Evolutionary conservation across 2,888 invertebrate species (phyloP).

Genomic region (Zygothrica quintamaculata): DNA sequence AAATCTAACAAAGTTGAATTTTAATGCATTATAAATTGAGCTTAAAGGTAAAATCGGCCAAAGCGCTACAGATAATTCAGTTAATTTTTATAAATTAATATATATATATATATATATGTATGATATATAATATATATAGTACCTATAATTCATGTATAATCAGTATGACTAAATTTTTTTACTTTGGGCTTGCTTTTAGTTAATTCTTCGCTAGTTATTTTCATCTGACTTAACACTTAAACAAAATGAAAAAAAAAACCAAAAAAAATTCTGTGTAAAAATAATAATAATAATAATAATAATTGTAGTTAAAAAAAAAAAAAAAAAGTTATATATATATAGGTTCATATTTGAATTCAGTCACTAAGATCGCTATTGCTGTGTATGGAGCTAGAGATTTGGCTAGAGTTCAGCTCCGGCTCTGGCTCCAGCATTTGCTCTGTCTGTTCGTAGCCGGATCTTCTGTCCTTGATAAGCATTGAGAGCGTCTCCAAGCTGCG

Average conservation of each 20-base stretch:
- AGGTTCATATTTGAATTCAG: slow-evolving; percentile 77
- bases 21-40: slow-evolving; percentile 38
- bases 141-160: slow-evolving; percentile 5
- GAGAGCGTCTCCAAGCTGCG: slow-evolving; percentile 92
- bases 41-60: slow-evolving; percentile 16
- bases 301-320: no score
- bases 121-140: slow-evolving; percentile 12
- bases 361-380: slow-evolving; percentile 74
- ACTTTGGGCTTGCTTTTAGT: slow-evolving; percentile 33
- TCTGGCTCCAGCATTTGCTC: slow-evolving; percentile 4
- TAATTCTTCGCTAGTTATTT: slow-evolving; percentile 10
- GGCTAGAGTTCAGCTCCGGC: slow-evolving; percentile 16
- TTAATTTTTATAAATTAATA: slow-evolving; percentile 15
- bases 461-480: slow-evolving; percentile 86
- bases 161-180: slow-evolving; percentile 35
- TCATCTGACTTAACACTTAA: slow-evolving; percentile 22
- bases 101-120: slow-evolving; percentile 11
- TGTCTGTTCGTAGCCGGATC: slow-evolving; percentile 61
- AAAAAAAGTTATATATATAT: no score
- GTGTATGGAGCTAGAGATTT: slow-evolving; percentile 3
- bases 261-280: slow-evolving; percentile 10
- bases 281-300: no score
- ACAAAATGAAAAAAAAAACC: slow-evolving; percentile 8
- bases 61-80: slow-evolving; percentile 15
- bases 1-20: slow-evolving; percentile 4